Conservation (phyloP, 2,113 vertebrate genomes). For the Urocynchramus pylzowi region DNA sequence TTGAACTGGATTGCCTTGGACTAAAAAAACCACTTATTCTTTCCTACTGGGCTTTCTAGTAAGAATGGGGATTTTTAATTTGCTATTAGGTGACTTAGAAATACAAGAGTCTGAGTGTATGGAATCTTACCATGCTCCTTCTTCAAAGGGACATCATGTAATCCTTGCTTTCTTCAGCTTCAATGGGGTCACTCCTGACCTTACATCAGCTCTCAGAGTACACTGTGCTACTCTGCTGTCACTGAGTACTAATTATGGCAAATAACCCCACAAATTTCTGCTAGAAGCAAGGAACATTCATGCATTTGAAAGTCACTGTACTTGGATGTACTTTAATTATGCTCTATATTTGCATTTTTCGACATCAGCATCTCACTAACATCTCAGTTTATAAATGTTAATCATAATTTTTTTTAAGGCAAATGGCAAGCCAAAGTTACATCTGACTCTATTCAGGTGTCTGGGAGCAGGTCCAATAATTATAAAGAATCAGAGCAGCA, state of each 20-base stretch:
- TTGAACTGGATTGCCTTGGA: background rate
- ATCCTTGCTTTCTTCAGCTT: background rate
- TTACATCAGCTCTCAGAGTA: background rate
- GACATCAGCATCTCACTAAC: background rate
- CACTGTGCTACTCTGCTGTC: background rate
- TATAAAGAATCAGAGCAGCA: background rate
- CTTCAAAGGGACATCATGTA: background rate
- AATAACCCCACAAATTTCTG: background rate
- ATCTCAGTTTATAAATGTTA: background rate
- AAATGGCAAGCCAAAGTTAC: background rate
- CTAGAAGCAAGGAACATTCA: background rate
- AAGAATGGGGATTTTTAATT: background rate
- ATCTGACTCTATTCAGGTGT: background rate
- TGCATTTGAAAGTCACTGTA: background rate
- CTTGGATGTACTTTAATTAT: background rate
- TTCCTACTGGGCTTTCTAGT: background rate
- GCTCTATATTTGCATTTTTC: background rate
- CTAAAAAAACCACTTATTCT: background rate
- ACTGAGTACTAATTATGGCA: background rate
- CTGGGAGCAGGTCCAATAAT: background rate
- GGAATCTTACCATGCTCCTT: background rate
- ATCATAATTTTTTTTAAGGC: background rate
- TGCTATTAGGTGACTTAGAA: background rate
- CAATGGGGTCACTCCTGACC: background rate
- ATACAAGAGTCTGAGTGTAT: background rate